These are phyloP conservation scores for Motacilla alba DNA, from an alignment of 2,113 vertebrate species.

Conservation along the genomic window DNA sequence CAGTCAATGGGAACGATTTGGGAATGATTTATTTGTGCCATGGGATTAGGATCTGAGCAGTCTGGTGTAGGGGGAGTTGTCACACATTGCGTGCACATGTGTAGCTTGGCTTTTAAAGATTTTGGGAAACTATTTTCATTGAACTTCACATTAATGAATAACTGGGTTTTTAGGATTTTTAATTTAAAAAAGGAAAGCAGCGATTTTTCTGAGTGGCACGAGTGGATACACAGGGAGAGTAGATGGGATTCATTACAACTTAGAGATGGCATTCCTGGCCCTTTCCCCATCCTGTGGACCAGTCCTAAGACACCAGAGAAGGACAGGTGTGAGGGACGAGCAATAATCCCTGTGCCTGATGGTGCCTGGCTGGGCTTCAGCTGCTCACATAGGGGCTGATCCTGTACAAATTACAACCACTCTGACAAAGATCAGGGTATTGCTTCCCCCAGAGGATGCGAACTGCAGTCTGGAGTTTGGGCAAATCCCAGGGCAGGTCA, in stretches of 20 bases:
- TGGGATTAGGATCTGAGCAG: not conserved
- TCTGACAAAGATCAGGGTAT: not conserved
- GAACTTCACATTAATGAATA: not conserved
- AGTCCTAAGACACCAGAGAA: not conserved
- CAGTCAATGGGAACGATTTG: accelerated
- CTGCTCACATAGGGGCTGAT: not conserved
- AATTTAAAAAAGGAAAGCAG: not conserved
- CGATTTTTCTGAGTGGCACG: not conserved
- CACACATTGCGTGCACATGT: not conserved
- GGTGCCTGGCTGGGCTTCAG: not conserved
- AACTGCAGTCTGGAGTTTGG: not conserved
- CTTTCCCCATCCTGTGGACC: not conserved
- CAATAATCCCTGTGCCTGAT: not conserved
- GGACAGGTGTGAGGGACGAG: not conserved
- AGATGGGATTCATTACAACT: not conserved
- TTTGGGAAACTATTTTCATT: not conserved
- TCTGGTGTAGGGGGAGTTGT: not conserved
- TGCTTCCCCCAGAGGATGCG: not conserved
- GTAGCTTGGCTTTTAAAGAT: not conserved
- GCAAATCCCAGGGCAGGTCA: not conserved
- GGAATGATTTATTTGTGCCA: not conserved
- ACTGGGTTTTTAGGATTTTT: not conserved
- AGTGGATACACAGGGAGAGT: no score
- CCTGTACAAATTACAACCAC: not conserved
- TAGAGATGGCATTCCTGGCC: not conserved